phyloP scores from a whole-genome alignment of 2,888 invertebrate genomes.

The Stratiomys singularior region DNA sequence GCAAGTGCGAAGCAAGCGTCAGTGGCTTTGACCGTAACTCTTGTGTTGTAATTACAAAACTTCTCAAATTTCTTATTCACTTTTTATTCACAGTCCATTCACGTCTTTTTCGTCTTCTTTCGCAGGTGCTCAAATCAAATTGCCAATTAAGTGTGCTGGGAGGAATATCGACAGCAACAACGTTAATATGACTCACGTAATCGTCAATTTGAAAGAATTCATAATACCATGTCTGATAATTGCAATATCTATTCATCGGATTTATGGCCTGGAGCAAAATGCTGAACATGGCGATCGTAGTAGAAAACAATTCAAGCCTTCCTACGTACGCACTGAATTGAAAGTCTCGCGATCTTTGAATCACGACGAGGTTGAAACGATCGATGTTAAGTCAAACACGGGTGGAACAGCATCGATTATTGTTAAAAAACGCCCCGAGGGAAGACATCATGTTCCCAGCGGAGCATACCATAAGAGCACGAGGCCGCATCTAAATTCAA shows the following conservation, averaged over 20 bases:
- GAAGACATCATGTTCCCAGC: neutral
- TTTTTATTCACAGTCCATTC: neutral
- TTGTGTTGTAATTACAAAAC: constrained; percentile 6
- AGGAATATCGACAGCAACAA: neutral
- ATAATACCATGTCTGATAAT: constrained; percentile 35
- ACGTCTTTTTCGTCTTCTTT: neutral
- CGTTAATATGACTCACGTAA: constrained; percentile 29
- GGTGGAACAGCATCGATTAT: constrained; percentile 82
- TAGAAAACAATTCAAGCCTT: constrained; percentile 61
- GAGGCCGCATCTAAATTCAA: constrained; percentile 4
- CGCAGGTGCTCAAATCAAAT: constrained; percentile 28
- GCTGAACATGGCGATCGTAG: neutral
- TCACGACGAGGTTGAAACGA: constrained; percentile 79
- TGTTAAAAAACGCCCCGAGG: constrained; percentile 74
- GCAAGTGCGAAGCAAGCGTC: constrained; percentile 8
- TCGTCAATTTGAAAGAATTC: neutral
- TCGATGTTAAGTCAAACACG: constrained; percentile 79
- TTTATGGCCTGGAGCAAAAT: constrained; percentile 4
- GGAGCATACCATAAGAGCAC: constrained; percentile 23
- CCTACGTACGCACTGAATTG: constrained; percentile 77
- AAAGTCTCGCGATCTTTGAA: constrained; percentile 81
- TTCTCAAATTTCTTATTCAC: constrained; percentile 8
- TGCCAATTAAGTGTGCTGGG: neutral
- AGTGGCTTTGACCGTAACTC: constrained; percentile 32
- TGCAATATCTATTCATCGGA: neutral